phyloP scores from a whole-genome alignment of 2,797 vertebrate species.

The Cossypha caffra region DNA sequence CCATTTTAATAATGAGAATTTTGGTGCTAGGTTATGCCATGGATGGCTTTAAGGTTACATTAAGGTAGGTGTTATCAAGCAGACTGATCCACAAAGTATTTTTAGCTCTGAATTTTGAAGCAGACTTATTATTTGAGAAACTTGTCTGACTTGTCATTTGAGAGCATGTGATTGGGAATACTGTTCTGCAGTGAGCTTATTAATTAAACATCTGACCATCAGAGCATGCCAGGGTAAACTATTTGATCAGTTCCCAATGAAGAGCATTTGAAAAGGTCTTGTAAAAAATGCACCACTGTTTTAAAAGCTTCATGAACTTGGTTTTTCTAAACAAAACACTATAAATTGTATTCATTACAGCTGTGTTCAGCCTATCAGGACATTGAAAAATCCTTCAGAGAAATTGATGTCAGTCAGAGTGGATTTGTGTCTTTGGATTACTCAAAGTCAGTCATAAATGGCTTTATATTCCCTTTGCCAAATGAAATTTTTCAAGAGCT shows the following conservation, averaged over 20 bases:
- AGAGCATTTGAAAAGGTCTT: background rate
- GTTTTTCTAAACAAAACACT: background rate
- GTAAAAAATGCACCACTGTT: slow-evolving; percentile 18
- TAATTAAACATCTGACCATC: slow-evolving; percentile 74
- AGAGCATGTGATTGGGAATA: background rate
- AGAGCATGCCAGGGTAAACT: slow-evolving; percentile 36
- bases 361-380: slow-evolving; percentile 63
- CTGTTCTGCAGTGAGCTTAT: slow-evolving; percentile 42
- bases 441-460: slow-evolving; percentile 79
- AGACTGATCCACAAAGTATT: slow-evolving; percentile 18
- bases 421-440: slow-evolving; percentile 78
- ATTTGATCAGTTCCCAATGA: slow-evolving; percentile 61
- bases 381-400: slow-evolving; percentile 74
- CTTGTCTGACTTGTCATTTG: slow-evolving; percentile 48
- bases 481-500: slow-evolving; percentile 77
- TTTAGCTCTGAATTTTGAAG: slow-evolving; percentile 50
- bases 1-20: background rate
- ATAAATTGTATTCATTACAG: slow-evolving; percentile 62
- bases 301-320: background rate
- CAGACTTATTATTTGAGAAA: slow-evolving; percentile 14
- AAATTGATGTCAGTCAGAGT: slow-evolving; percentile 70
- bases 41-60: background rate
- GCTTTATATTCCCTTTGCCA: slow-evolving; percentile 77
- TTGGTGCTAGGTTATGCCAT: background rate
- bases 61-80: slow-evolving; percentile 13